Base-by-base conservation (phyloP, 2,888 invertebrate species). In the Ophonus ardosiacus region DNA sequence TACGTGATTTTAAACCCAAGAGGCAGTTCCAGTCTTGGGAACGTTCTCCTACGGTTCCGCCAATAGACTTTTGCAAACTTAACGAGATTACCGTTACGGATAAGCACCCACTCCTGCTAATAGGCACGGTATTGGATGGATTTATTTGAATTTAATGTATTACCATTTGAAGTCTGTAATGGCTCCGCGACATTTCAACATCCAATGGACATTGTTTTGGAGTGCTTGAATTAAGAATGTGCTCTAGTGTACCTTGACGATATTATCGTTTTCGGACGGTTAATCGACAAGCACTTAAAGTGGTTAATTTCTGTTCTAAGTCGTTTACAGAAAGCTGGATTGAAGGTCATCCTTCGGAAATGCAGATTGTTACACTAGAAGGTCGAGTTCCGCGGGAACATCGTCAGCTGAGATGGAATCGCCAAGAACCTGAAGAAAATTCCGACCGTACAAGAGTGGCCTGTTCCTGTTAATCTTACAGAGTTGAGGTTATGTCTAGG, bases 391-490 rank as follows among this genome's bases (percentile, higher is more conserved):
- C 84, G 89, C 7, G 88, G 89, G 4, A 88, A 88, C 68, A 59
- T 88, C 0, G 86, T 89, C 7, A 86, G 85, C 59, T 40, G 40
- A 5, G 56, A 87, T 0, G 88, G 88, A 7, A 86, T 89, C 15
- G 15, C 79, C 15, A 86, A 61, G 15, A 31, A 80, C 24, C 80
- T 61, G 1, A 43, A 6, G n/a, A 63, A 81, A 61, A 43, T 63
- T 1, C 6, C 8, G 0, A 57, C 6, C 57, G 24, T n/a, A n/a
- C 57, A 57, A 51, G 24, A 24, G 24, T 24, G 24, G 1, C 3
- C 1, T 24, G 24, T 24, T 24, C 24, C 24, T 24, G 3, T 24
- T 24, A 24, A 24, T 24, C 24, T 24, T 24, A 24, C 24, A 24
- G 3, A 24, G 68, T 43, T 88, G 15, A n/a, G n/a, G n/a, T n/a